Evolutionary conservation across 1,140 invertebrate species (phyloP).

Genomic region (Babylonia areolata): DNA sequence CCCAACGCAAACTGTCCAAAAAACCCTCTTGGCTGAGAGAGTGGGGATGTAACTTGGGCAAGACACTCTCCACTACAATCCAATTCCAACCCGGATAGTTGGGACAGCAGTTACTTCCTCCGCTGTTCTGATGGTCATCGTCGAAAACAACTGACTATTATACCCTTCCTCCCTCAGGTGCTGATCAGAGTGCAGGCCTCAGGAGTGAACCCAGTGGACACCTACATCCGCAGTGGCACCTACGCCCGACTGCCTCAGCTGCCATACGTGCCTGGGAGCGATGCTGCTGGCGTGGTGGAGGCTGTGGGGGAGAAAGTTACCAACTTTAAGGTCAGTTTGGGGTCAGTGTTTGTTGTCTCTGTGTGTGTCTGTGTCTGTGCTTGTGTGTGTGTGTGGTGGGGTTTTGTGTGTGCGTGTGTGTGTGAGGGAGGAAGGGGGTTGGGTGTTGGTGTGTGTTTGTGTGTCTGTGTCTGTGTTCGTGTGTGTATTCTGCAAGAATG

Average conservation of each 20-base stretch:
- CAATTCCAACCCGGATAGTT: not conserved
- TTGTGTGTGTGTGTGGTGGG: no score
- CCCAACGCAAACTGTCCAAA: not conserved
- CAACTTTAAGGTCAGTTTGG: constrained; percentile 76
- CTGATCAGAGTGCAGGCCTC: constrained; percentile 77
- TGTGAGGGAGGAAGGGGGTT: no score
- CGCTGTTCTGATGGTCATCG: no score
- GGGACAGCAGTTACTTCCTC: no score
- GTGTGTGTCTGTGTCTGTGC: no score
- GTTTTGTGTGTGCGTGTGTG: no score
- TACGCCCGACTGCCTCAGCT: constrained; percentile 75
- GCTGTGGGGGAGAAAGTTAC: constrained; percentile 76
- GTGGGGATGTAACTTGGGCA: no score
- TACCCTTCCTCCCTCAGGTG: constrained; percentile 69
- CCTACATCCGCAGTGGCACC: constrained; percentile 79
- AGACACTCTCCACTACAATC: not conserved
- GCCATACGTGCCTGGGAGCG: constrained; percentile 79
- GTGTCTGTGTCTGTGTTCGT: no score
- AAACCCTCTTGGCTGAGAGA: not conserved
- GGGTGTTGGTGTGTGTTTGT: no score
- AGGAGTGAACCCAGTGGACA: constrained; percentile 82
- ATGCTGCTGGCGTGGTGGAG: constrained; percentile 79
- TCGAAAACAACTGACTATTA: no score
- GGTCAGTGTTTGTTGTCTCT: no score
- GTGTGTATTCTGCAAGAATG: no score